Evolutionary conservation across 2,888 invertebrate species (phyloP), one percentile per base, ranked within the genome.

Genomic region (Aricia artaxerxes): DNA sequence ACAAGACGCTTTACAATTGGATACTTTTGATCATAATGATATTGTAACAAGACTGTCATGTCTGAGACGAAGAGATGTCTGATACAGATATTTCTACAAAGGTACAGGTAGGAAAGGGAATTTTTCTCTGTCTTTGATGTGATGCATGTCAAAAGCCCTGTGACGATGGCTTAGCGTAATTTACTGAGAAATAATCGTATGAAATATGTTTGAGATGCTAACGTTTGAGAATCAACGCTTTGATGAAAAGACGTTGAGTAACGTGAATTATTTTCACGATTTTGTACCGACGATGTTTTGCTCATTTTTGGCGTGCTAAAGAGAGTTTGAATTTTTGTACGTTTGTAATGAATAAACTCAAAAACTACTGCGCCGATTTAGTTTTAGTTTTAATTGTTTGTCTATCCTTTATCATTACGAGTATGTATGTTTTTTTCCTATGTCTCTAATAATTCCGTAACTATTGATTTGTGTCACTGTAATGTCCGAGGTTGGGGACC

Each of bases 111-210:
- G 35, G 24, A 11, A 24, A 38, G 1, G 69, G 38, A 69, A 69
- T 64, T 64, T 31, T 31, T 69, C 31, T 64, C 35, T 64, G 64
- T 69, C 35, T 69, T 69, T 69, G 69, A 69, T 38, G 69, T 69
- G 69, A 35, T 69, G 69, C 69, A 69, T 69, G 35, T 35, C 69
- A 69, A 69, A 69, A 69, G 69, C 35, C 16, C 35, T 35, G 69
- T 69, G n/a, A 64, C n/a, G 49, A 9, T 61, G 64, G 35, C 35
- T 13, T 38, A 4, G 35, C 31, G 69, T 69, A 69, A 69, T 69
- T 69, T 16, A 69, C 69, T 35, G 69, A 69, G 38, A 38, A 13
- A 69, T 38, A 31, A 64, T 64, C 13, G 11, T 38, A 35, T 64
- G 64, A 64, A 69, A 69, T 69, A 69, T 69, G 69, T 69, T 69